Evolutionary conservation across 2,888 invertebrate species (phyloP), one percentile per base, ranked within the genome.

Genomic region (Atrina japonica): DNA sequence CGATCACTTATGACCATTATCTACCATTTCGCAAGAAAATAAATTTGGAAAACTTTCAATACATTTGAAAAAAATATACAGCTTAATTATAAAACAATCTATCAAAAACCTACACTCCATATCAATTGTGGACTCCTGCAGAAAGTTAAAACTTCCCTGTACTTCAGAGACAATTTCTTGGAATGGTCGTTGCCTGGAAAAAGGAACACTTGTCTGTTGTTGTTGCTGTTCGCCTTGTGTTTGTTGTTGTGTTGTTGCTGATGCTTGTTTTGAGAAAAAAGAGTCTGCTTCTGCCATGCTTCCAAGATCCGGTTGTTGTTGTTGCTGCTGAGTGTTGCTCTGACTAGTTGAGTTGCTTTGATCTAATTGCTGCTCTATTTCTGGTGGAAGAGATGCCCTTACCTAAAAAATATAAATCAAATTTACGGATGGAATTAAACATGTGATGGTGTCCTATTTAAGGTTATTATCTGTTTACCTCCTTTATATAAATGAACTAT

Each of bases 91-190:
- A 35, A 5, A 35, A 35, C 6, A 11, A 7, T 35, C 16, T 21
- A 70, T n/a, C 30, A 18, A 55, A 30, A 65, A 73, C 81, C 76
- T 64, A 74, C 81, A 78, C 43, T 86, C 86, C 64, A 82, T 74
- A 53, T 97, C 97, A 70, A 92, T 90, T 70, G 91, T 90, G 25
- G 97, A 97, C 87, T 97, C 97, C 92, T 97, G 96, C 66, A 97
- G 93, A 81, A 92, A 92, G 82, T 91, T 91, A 77, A 91, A 91
- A 70, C 83, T 88, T 65, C 89, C 88, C 71, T 89, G 88, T 21
- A 90, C 86, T 18, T 87, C 83, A 5, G 89, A 87, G 25, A 89
- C 88, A 27, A 89, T 88, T 70, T 89, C 88, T 68, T 86, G 84
- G 73, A 86, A 81, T 59, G 85, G 84, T 61, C 84, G 78, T 65